Conservation (phyloP, 2,888 invertebrate species). For the Ommatoiulus sabulosus region DNA sequence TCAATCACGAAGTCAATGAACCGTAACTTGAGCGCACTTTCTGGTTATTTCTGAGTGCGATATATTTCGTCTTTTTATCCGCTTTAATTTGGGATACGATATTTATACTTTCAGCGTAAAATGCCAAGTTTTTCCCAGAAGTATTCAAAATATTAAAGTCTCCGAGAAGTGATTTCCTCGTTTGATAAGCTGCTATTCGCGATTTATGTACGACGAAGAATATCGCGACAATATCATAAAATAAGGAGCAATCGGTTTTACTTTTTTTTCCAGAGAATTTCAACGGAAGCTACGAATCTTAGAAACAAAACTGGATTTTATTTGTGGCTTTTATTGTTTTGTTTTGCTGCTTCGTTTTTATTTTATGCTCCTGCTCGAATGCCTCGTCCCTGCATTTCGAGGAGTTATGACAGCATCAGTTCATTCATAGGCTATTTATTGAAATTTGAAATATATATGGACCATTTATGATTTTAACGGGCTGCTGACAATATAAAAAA, state of each 20-base stretch:
- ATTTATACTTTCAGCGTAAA: not conserved
- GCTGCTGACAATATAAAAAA: not conserved
- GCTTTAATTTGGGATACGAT: not conserved
- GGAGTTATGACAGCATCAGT: not conserved
- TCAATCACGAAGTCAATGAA: too few species aligned
- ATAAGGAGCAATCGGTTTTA: not conserved
- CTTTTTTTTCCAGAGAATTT: not conserved
- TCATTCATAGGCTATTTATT: slow-evolving; percentile 16
- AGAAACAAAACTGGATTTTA: not conserved
- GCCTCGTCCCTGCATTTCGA: not conserved
- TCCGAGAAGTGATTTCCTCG: not conserved
- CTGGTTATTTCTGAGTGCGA: too few species aligned
- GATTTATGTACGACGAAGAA: not conserved
- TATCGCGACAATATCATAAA: not conserved
- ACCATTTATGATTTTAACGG: not conserved
- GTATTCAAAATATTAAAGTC: not conserved
- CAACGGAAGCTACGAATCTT: not conserved
- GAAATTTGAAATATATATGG: not conserved
- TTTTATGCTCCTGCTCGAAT: not conserved
- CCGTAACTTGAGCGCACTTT: too few species aligned
- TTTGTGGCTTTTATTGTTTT: slow-evolving; percentile 12
- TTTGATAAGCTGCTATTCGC: not conserved
- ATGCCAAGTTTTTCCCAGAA: not conserved
- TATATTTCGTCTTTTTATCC: not conserved
- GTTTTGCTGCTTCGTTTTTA: not conserved